Evolutionary conservation across 2,888 invertebrate genomes (phyloP).

Genomic region (Bruchidius siliquastri): DNA sequence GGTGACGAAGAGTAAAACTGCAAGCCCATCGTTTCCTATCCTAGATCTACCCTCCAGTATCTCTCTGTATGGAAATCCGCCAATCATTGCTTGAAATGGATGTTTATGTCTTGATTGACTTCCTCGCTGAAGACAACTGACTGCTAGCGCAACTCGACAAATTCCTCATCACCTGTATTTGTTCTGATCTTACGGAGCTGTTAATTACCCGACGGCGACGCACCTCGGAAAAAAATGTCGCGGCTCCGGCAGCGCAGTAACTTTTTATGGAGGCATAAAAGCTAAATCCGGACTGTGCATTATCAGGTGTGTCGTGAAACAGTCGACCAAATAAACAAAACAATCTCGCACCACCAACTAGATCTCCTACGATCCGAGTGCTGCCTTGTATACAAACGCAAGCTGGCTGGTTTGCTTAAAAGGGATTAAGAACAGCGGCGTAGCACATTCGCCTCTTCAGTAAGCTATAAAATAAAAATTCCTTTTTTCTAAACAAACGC

Average conservation of each 20-base stretch:
- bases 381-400: not conserved
- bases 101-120: not conserved
- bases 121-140: not conserved
- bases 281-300: conserved; percentile 32
- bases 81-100: not conserved
- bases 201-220: not conserved
- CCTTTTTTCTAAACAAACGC: too few species aligned
- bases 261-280: conserved; percentile 35
- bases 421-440: not conserved
- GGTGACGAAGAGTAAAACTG: not conserved
- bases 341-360: not conserved
- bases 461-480: too few species aligned
- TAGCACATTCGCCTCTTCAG: not conserved
- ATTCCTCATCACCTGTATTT: not conserved
- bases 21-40: not conserved
- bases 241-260: conserved; percentile 12
- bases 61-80: not conserved
- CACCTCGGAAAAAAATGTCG: not conserved
- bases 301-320: conserved; percentile 32
- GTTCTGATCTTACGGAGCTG: not conserved
- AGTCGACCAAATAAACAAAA: conserved; percentile 24
- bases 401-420: not conserved
- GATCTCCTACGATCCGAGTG: not conserved
- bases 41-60: not conserved
- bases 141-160: not conserved